Evolutionary conservation across 2,888 invertebrate genomes (phyloP).

Genomic region (Ptychoptera albimana): DNA sequence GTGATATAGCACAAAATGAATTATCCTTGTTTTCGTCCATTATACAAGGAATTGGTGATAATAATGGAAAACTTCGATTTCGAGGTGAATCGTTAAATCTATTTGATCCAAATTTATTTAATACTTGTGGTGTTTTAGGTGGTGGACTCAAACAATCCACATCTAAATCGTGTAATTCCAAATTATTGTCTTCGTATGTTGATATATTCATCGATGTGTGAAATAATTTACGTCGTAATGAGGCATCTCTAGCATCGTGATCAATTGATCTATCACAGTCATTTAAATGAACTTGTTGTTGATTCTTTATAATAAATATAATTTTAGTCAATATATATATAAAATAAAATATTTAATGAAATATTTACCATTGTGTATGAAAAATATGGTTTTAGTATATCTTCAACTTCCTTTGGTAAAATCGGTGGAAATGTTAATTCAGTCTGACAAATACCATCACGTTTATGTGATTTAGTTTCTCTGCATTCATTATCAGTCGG

Average conservation of each 20-base stretch:
- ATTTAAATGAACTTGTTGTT: constrained; percentile 11
- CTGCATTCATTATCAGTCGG: constrained; percentile 2
- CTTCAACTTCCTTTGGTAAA: constrained; percentile 38
- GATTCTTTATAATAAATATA: constrained; percentile 12
- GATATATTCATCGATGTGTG: constrained; percentile 13
- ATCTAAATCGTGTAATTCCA: constrained; percentile 4
- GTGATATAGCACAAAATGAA: constrained; percentile 25
- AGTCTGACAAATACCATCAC: constrained; percentile 38
- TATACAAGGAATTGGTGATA: background rate
- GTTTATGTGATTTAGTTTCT: constrained; percentile 10
- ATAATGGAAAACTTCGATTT: background rate
- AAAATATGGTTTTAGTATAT: constrained; percentile 40
- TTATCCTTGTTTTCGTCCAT: constrained; percentile 19
- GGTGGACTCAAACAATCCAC: constrained; percentile 13
- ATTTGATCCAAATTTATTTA: background rate
- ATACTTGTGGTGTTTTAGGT: constrained; percentile 12
- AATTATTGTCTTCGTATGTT: constrained; percentile 14
- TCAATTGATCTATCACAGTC: constrained; percentile 11
- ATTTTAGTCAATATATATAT: background rate
- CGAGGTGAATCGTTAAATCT: background rate
- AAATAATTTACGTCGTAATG: constrained; percentile 27
- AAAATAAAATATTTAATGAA: background rate
- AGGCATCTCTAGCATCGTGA: constrained; percentile 22
- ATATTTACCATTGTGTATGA: constrained; percentile 27
- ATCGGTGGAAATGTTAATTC: constrained; percentile 38